Evolutionary conservation across 2,797 vertebrate species (phyloP).

Genomic region (Natrix natrix): DNA sequence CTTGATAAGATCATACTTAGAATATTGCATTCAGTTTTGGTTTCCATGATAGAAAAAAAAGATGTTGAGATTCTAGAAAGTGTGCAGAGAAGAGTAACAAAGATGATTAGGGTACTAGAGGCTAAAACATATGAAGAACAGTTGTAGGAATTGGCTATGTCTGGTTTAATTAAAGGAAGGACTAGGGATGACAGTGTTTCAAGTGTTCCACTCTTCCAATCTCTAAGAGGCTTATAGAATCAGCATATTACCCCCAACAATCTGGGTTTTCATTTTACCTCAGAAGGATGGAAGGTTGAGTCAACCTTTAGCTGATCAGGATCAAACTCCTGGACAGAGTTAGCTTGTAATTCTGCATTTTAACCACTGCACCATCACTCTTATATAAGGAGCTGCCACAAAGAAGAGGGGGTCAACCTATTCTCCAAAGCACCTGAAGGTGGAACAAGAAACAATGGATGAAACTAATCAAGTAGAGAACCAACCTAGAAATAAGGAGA

Average conservation of each 20-base stretch:
- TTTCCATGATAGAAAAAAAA: neutral
- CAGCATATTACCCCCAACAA: neutral
- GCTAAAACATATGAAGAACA: neutral
- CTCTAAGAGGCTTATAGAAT: neutral
- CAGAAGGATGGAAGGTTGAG: too few species aligned
- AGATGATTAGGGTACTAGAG: neutral
- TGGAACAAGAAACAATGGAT: too few species aligned
- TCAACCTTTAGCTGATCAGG: neutral
- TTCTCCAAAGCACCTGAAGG: too few species aligned
- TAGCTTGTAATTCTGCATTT: too few species aligned
- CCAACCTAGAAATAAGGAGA: too few species aligned
- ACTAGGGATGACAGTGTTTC: neutral
- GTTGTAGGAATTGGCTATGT: neutral
- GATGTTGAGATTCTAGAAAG: neutral
- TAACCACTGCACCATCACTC: too few species aligned
- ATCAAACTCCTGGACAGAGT: too few species aligned
- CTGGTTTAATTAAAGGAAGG: neutral
- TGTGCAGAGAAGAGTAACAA: neutral
- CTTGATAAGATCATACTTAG: neutral
- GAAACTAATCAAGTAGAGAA: too few species aligned
- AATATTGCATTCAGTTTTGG: neutral
- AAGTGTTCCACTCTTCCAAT: neutral
- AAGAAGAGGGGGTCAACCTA: too few species aligned
- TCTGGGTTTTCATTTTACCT: neutral
- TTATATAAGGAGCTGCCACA: too few species aligned